These are phyloP conservation scores for Altica lythri DNA, from an alignment of 2,888 invertebrate genomes.

Conservation along the genomic window DNA sequence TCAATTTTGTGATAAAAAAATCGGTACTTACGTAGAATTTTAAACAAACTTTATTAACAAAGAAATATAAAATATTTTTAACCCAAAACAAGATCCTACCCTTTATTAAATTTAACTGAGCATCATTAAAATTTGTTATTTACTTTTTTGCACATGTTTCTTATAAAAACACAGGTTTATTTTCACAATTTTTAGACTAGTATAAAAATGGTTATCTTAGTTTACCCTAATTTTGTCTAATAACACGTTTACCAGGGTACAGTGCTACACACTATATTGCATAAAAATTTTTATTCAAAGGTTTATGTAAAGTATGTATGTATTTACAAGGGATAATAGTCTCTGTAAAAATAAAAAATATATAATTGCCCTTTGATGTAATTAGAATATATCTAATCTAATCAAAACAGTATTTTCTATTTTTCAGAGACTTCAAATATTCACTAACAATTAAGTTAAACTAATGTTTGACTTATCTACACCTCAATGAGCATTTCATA, in stretches of 20 bases:
- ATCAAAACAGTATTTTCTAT: constrained; percentile 13
- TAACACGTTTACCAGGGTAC: constrained; percentile 34
- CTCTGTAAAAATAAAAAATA: constrained; percentile 16
- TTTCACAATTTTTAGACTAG: constrained; percentile 35
- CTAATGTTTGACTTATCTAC: constrained; percentile 48
- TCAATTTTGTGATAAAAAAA: too few relatives aligned
- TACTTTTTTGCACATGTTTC: constrained; percentile 30
- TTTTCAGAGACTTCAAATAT: constrained; percentile 26
- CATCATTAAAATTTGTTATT: constrained; percentile 16
- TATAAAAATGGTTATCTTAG: constrained; percentile 39
- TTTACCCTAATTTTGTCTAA: constrained; percentile 41
- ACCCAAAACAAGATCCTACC: background rate
- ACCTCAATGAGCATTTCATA: constrained; percentile 51
- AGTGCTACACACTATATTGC: constrained; percentile 39
- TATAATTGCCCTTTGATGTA: background rate
- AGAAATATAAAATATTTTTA: background rate
- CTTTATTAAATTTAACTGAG: constrained; percentile 11
- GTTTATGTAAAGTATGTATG: constrained; percentile 34
- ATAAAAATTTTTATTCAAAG: constrained; percentile 40
- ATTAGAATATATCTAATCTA: background rate
- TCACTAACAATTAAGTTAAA: constrained; percentile 38
- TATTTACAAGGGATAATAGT: constrained; percentile 39
- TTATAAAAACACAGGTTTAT: constrained; percentile 32
- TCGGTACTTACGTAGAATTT: too few relatives aligned
- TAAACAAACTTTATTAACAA: too few relatives aligned